A percentile compares a stretch with the other conserved stretches of the same genome.
These are phyloP conservation scores for Anneissia japonica DNA, from an alignment of 35 echinoderm and acorn worm species.

Conservation along the genomic window DNA sequence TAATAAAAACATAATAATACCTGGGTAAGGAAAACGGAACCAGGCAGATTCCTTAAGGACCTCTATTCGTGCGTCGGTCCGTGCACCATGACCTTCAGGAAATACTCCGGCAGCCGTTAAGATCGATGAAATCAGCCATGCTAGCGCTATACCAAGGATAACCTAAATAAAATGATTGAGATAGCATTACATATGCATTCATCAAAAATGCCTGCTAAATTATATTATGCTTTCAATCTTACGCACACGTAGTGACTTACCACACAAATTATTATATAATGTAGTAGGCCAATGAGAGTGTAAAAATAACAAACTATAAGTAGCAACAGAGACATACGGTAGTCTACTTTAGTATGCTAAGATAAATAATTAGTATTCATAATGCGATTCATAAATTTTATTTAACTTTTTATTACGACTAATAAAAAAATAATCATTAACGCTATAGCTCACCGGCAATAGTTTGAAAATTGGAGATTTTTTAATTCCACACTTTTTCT, in stretches of 20 bases:
- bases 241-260: no score
- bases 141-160: conserved; percentile 1
- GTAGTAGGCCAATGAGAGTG: neutral
- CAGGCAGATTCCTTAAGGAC: conserved; percentile 11
- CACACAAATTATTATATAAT: neutral
- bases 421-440: neutral
- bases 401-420: neutral
- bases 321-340: neutral
- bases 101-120: conserved; percentile 14
- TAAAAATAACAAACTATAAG: neutral
- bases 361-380: neutral
- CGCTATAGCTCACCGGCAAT: conserved; percentile 17
- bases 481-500: neutral
- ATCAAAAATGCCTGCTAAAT: no score
- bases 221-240: no score
- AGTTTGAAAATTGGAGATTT: conserved; percentile 19
- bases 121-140: conserved; percentile 22
- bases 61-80: conserved; percentile 22
- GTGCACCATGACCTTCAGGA: conserved; percentile 23
- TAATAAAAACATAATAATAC: neutral
- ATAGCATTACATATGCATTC: no score
- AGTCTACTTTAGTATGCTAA: neutral
- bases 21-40: conserved; percentile 43
- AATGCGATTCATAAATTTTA: neutral
- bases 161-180: no score